Base-by-base conservation (phyloP, 1,140 invertebrate genomes). In the Sinonovacula constricta region DNA sequence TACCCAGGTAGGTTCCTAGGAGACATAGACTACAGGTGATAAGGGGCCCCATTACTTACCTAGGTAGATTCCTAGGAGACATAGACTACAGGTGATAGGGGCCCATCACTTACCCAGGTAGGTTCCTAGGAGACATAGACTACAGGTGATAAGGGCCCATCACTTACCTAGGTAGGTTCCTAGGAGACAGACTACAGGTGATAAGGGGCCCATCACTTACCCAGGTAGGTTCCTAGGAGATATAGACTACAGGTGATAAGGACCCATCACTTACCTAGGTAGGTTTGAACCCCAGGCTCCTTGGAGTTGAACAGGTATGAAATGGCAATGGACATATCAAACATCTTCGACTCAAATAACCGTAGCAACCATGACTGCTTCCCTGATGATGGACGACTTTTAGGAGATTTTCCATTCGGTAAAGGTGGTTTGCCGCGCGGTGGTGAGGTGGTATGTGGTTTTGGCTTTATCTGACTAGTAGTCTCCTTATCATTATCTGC, bases 301-400 rank as follows among this genome's bases (percentile, higher is more conserved):
- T 99, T 99, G n/a, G 97, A 98, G 89, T 98, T 98, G 88, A 97
- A 99, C 39, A 99, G 92, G 93, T 99, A 99, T 88, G 96, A 96
- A 87, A 99, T 97, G 28, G 97, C 98, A 93, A 99, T 98, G 72
- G 96, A 96, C 94, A 99, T 98, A 90, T 99, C 96, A 91, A 99
- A 99, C 69, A 98, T 93, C 92, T 97, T 97, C 80, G 97, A 98
- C 91, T 99, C 97, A 88, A 99, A 98, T 83, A 99, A 93, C 83
- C 98, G 92, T 74, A 99, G 92, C 63, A 99, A 92, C 91, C 95
- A 93, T 10, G 93, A 93, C 81, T 93, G 90, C 81, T 70, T 83
- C 56, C 77, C 80, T 51, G 66, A 53, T 15, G 36, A 26, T n/a
- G 54, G 49, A 53, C 57, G 39, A 7, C 63, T 65, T 68, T 78